phyloP scores from a whole-genome alignment of 2,113 vertebrate genomes.

The Ciconia stormi region DNA sequence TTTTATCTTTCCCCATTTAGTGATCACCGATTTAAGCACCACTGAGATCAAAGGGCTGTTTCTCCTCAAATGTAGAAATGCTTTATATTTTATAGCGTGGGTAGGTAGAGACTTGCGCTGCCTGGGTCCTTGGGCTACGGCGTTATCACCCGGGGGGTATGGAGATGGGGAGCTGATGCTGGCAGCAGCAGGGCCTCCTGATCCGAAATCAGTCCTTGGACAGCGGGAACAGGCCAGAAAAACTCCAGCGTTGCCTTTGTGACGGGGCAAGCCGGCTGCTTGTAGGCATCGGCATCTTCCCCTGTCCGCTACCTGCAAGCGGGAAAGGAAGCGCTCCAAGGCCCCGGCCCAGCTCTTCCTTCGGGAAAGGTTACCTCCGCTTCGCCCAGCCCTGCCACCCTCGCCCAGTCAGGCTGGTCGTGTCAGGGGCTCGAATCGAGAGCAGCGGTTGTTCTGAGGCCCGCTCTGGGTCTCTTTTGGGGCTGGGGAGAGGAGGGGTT shows the following conservation, averaged over 20 bases:
- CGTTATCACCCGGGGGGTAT: fast-evolving
- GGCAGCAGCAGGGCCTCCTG: background rate
- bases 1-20: background rate
- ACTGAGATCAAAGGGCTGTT: background rate
- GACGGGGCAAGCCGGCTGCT: background rate
- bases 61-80: background rate
- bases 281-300: background rate
- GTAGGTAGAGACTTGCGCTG: background rate
- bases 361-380: background rate
- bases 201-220: background rate
- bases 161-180: background rate
- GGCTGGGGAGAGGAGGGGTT: background rate
- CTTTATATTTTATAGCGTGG: fast-evolving
- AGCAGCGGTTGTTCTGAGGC: background rate
- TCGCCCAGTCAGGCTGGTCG: background rate
- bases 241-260: fast-evolving
- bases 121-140: background rate
- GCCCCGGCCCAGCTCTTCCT: background rate
- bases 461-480: background rate
- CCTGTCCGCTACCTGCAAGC: fast-evolving
- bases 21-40: background rate
- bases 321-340: background rate
- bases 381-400: background rate
- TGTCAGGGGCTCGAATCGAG: background rate
- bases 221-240: background rate